These are phyloP conservation scores for Liodrosophila aerea DNA, from an alignment of 2,888 invertebrate genomes.

Conservation along the genomic window DNA sequence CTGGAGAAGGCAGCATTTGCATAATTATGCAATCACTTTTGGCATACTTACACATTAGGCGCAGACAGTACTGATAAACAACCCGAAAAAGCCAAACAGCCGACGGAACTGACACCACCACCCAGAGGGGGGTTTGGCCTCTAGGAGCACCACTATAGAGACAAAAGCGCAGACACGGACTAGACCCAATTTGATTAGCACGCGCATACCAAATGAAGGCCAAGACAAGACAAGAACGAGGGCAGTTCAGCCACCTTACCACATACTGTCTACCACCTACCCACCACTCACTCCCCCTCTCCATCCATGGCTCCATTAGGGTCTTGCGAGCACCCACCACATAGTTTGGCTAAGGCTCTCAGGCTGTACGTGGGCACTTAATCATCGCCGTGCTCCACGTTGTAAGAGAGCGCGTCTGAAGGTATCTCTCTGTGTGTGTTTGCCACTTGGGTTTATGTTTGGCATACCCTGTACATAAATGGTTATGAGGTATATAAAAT, in stretches of 20 bases:
- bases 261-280: background rate
- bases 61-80: constrained; percentile 74
- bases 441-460: constrained; percentile 39
- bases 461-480: background rate
- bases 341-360: constrained; percentile 14
- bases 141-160: constrained; percentile 20
- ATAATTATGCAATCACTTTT: constrained; percentile 80
- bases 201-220: constrained; percentile 70
- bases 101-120: constrained; percentile 12
- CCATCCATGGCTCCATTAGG: constrained; percentile 10
- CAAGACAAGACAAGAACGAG: constrained; percentile 43
- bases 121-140: background rate
- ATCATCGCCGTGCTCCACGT: constrained; percentile 53
- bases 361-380: constrained; percentile 62
- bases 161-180: constrained; percentile 70
- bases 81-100: constrained; percentile 22
- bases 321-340: constrained; percentile 1
- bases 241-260: constrained; percentile 9
- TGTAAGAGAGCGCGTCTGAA: constrained; percentile 39
- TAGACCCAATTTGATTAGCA: constrained; percentile 77
- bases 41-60: constrained; percentile 76
- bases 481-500: background rate
- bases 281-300: constrained; percentile 7
- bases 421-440: constrained; percentile 41
- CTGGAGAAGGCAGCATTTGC: constrained; percentile 65